Base-by-base conservation (phyloP, 2,888 invertebrate genomes). In the Vesta saturnalis region DNA sequence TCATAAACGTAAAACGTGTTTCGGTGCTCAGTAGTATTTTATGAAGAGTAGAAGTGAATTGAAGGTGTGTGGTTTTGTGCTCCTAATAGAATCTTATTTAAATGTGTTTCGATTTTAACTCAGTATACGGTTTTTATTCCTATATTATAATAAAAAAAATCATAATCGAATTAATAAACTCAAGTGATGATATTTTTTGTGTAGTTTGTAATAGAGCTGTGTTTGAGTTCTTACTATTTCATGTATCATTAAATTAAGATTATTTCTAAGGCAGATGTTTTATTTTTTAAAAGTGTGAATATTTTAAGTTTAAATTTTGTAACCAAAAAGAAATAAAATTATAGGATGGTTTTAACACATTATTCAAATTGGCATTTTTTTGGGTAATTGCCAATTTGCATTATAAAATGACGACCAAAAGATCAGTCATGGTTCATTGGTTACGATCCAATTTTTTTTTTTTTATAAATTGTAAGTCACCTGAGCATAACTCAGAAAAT, bases 1-100 rank as follows among this genome's bases (percentile, higher is more conserved):
- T 15, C 58, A 58, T 62, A 58, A 66, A 46, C 47, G 62, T 54
- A 64, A 54, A 64, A 54, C 60, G 64, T 64, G 39, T 22, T 16
- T 18, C 47, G 35, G 10, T 43, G 18, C 16, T 15, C 54, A 60
- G 39, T 59, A 18, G 60, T 64, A 61, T 57, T 61, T 61, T 60
- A 39, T 43, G 60, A 52, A 52, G 52, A 52, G 19, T 19, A 8
- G 18, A 19, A 21, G 52, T 19, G 1, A 52, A 21, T 19, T 19
- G 52, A 52, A 21, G 21, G 19, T 52, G 3, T 19, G 1, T 15
- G 23, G 4, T 23, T 23, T 23, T 3, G 23, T 23, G 3, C 23
- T 3, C 23, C 4, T 23, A n/a, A n/a, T n/a, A n/a, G n/a, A n/a
- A n/a, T n/a, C n/a, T n/a, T n/a, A n/a, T n/a, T n/a, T n/a, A n/a